Evolutionary conservation across 2,888 invertebrate genomes (phyloP), one percentile per base, ranked within the genome.

Genomic region (Chaetoderma sp.): DNA sequence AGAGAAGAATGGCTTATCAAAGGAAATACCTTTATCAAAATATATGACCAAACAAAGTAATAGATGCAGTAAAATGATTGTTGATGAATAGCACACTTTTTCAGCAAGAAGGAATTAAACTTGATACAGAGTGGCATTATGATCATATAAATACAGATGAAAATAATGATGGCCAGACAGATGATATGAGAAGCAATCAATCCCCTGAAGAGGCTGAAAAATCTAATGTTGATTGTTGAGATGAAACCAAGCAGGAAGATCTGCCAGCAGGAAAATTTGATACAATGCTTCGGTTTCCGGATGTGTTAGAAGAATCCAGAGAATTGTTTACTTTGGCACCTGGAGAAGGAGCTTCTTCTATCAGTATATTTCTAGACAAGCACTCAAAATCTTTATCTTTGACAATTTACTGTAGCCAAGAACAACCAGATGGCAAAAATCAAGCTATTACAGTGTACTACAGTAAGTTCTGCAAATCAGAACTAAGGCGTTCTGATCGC

Each of bases 331-430:
- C n/a, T n/a, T n/a, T n/a, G n/a, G n/a, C n/a, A n/a, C n/a, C n/a
- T n/a, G n/a, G n/a, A n/a, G n/a, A n/a, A n/a, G n/a, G n/a, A n/a
- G n/a, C n/a, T n/a, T n/a, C 16, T 28, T 70, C 68, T 28, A 39
- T 74, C 1, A 69, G 72, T 60, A 50, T 74, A 13, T 71, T 71
- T 57, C 4, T 54, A 28, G 62, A 66, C 2, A 57, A 62, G 56
- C 8, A 65, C 28, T 13, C 64, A 18, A 67, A 68, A 67, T 64
- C 64, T 13, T 36, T 68, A 27, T 32, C 70, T 25, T 70, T 70
- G 56, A 70, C 70, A 18, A 49, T 72, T 16, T 72, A 68, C 50
- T 65, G 63, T 65, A 66, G 70, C 6, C 21, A 68, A 36, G 4
- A 23, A 21, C 60, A 69, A 6, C 59, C 55, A 42, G 8, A 18